A percentile compares a stretch with the other conserved stretches of the same genome.
These are phyloP conservation scores for Prinia subflava DNA, from an alignment of 2,113 vertebrate species.

Conservation along the genomic window DNA sequence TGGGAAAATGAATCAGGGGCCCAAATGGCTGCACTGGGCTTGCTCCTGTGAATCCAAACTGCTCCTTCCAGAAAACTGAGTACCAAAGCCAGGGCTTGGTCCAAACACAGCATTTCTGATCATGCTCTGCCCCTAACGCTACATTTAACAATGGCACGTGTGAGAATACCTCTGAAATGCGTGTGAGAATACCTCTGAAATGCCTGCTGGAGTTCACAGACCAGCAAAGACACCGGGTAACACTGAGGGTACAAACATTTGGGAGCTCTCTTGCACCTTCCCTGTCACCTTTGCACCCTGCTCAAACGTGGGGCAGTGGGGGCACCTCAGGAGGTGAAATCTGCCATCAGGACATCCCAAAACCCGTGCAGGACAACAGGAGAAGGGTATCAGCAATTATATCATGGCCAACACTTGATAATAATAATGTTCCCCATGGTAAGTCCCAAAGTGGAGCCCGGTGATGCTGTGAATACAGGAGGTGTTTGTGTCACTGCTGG, in stretches of 20 bases:
- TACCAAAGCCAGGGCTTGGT: background rate
- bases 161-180: background rate
- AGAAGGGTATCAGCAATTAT: background rate
- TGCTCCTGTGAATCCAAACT: background rate
- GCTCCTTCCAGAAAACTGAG: background rate
- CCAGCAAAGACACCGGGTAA: background rate
- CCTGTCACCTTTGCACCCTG: background rate
- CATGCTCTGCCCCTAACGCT: accelerated
- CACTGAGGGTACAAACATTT: accelerated
- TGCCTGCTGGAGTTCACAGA: background rate
- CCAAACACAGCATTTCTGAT: background rate
- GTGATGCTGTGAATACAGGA: background rate
- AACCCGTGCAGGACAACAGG: background rate
- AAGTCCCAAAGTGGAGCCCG: too few relatives aligned
- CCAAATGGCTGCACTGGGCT: background rate
- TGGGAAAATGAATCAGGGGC: background rate
- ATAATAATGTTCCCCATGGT: background rate
- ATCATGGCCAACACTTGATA: background rate
- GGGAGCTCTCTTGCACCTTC: background rate
- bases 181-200: too few relatives aligned
- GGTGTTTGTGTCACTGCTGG: background rate
- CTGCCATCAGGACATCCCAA: background rate
- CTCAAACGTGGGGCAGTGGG: background rate
- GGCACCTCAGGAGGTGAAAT: background rate
- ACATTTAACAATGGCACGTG: background rate